Conservation (phyloP, 1,140 invertebrate species). For the Ceratoteleas bidentatus region DNA sequence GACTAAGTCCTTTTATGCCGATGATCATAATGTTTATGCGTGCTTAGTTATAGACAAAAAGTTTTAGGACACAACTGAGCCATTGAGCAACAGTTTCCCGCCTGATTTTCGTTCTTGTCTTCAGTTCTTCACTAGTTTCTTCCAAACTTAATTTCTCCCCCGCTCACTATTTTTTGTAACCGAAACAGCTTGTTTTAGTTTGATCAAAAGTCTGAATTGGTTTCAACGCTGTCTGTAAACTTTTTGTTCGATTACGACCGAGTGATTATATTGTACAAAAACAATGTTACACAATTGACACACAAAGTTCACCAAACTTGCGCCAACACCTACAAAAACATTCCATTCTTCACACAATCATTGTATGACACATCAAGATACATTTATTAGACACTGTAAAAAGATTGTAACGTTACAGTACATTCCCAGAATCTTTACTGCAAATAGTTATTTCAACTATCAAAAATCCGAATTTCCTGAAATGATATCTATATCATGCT, state of each 20-base stretch:
- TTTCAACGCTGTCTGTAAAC: constrained; percentile 8
- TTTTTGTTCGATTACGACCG: constrained; percentile 11
- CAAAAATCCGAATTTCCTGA: no score
- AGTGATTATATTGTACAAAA: constrained; percentile 3
- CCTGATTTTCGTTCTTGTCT: not conserved
- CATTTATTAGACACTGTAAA: no score
- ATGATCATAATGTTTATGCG: constrained; percentile 6
- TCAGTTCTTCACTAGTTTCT: constrained; percentile 1
- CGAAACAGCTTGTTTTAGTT: no score
- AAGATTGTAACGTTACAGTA: no score
- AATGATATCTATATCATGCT: no score
- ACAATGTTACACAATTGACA: constrained; percentile 17
- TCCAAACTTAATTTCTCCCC: not conserved
- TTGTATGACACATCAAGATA: not conserved
- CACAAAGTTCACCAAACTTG: not conserved
- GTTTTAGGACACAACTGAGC: not conserved
- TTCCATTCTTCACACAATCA: not conserved
- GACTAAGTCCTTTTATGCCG: no score
- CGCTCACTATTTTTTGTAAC: not conserved
- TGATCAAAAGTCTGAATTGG: not conserved
- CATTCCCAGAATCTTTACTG: no score
- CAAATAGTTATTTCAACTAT: no score
- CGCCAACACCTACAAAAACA: not conserved
- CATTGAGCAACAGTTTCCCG: no score
- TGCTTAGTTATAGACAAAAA: constrained; percentile 16